Evolutionary conservation across 2,888 invertebrate species (phyloP), one percentile per base, ranked within the genome.

Genomic region (Rotaria sp.): DNA sequence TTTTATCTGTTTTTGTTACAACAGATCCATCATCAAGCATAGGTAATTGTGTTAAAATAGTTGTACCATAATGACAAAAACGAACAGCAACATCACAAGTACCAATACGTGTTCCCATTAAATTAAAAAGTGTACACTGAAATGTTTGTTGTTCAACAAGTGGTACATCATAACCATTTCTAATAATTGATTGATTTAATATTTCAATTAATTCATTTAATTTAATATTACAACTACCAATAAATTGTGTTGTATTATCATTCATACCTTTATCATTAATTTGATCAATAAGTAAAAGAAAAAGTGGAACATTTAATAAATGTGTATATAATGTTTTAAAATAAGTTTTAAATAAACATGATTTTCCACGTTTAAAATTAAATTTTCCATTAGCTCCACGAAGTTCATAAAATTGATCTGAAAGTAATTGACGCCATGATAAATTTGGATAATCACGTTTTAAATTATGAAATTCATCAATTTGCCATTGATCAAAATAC

Each of bases 281-380:
- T 45, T 85, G 85, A 59, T 86, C 86, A 18, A 86, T 55, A 26
- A 86, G 45, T 75, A 86, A 75, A 57, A 86, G 55, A 80, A 85
- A 86, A 13, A 86, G 30, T n/a, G 86, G 86, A 8, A 75, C 85
- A 26, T 84, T 84, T 75, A 85, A 55, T 11, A 86, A 75, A 86
- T 85, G 84, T 50, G 85, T 57, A 30, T 35, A 50, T 48, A 86
- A 55, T 48, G 41, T 80, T 45, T 86, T 59, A 21, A 86, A 75
- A 85, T 86, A 85, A 41, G 85, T 38, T 59, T 85, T 50, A n/a
- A 86, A 86, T 38, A 86, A 30, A n/a, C 85, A 85, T 5, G 86
- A 86, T 75, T 86, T 86, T 0, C 86, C 86, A 67, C 84, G 85
- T 21, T 85, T 75, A 59, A 86, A 86, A 38, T 85, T 55, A 41